These are phyloP conservation scores for Blera fallax DNA, from an alignment of 2,888 invertebrate genomes.

Conservation along the genomic window DNA sequence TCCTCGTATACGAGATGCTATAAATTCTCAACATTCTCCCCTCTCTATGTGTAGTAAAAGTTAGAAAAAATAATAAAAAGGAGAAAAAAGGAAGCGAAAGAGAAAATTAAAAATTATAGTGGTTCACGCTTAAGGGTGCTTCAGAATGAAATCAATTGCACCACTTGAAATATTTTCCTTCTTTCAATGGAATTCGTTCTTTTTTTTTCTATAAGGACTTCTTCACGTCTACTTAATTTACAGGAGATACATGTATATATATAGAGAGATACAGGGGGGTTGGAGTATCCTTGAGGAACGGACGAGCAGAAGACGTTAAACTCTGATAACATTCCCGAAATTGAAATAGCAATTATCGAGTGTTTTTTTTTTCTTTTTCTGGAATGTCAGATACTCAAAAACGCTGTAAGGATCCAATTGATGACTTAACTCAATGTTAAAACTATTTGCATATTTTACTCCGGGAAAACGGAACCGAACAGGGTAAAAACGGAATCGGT, in stretches of 20 bases:
- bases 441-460: too few species aligned
- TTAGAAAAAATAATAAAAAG: constrained; percentile 37
- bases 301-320: constrained; percentile 16
- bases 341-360: neutral
- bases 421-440: too few species aligned
- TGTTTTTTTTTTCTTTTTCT: neutral
- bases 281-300: constrained; percentile 4
- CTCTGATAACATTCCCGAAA: neutral
- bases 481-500: too few species aligned
- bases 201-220: neutral
- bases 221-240: constrained; percentile 52
- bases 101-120: constrained; percentile 71
- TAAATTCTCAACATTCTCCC: constrained; percentile 52
- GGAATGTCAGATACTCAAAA: too few species aligned
- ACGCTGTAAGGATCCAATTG: too few species aligned
- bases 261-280: neutral
- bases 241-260: too few species aligned
- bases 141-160: constrained; percentile 68
- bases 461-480: too few species aligned
- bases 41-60: neutral
- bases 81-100: neutral
- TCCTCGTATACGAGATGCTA: constrained; percentile 50
- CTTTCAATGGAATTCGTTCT: constrained; percentile 20
- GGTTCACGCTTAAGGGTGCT: constrained; percentile 69
- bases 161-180: constrained; percentile 64